Evolutionary conservation across 1,140 invertebrate genomes (phyloP), one percentile per base, ranked within the genome.

Genomic region (Psix sp.): DNA sequence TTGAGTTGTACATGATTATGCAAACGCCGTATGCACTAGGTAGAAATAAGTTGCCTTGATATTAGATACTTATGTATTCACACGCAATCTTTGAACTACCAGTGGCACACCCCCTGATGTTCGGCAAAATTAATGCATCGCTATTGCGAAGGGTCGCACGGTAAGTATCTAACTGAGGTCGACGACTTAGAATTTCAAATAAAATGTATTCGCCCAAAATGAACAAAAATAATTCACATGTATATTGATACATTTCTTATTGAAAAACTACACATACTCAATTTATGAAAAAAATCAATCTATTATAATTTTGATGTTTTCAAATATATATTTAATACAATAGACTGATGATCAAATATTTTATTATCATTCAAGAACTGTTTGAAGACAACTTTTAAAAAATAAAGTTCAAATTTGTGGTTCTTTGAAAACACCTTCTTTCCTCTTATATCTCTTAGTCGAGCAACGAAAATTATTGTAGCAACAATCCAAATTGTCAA

Each of bases 61-160:
- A 54, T 77, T 79, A 63, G 59, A 66, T 13, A 24, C 33, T 54
- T 46, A 57, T 57, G 52, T 56, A 67, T 18, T 15, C 43, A 45
- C 63, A 67, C 63, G 63, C 63, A 67, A 57, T 67, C 63, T 29
- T 67, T 54, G 75, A 74, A 73, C 80, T 78, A 78, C 39, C 54
- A 62, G 62, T 33, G 59, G 52, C 77, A 77, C 72, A n/a, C 26
- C 26, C 80, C 76, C 73, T 45, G 68, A 74, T 56, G 70, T 68
- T 75, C 43, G 49, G 18, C 26, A 35, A 80, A 77, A 81, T 82
- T 77, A 76, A 76, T 73, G 56, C 72, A 46, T 54, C 54, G 51
- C 52, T 43, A 38, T 24, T n/a, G 6, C 3, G 29, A 36, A 24
- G 38, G 43, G 43, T 31, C 43, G 43, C 15, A 14, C 13, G 46